phyloP scores from a whole-genome alignment of 92 coral and sea anemone species.

The Palythoa grandiflora region DNA sequence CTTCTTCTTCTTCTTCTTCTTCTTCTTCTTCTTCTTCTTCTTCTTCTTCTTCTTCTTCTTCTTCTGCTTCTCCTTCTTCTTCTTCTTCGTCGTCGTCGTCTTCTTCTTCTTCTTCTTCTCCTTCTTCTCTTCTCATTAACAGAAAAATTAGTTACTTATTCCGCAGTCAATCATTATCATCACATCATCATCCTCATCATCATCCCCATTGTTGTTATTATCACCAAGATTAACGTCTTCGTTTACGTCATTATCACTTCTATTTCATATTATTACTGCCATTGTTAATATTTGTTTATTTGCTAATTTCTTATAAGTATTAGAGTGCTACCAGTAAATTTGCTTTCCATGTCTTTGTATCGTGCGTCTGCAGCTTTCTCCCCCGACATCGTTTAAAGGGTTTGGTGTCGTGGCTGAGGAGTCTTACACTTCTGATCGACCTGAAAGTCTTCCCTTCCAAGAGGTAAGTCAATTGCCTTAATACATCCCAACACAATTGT shows the following conservation, averaged over 20 bases:
- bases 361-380: slow-evolving; percentile 62
- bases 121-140: too few relatives aligned
- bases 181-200: background rate
- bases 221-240: background rate
- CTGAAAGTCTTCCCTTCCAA: slow-evolving; percentile 82
- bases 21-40: too few relatives aligned
- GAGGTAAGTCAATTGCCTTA: slow-evolving; percentile 47
- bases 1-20: too few relatives aligned
- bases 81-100: too few relatives aligned
- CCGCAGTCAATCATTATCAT: background rate
- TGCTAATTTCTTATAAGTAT: background rate
- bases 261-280: background rate
- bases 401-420: slow-evolving; percentile 82
- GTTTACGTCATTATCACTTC: background rate
- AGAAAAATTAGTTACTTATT: too few relatives aligned
- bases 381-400: slow-evolving; percentile 77
- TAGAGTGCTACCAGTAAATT: too few relatives aligned
- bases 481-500: background rate
- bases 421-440: slow-evolving; percentile 74
- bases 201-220: background rate
- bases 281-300: background rate
- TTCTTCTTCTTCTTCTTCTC: too few relatives aligned
- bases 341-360: background rate
- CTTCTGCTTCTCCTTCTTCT: too few relatives aligned
- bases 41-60: too few relatives aligned